Base-by-base conservation (phyloP, 2,888 invertebrate species). In the Anagyrus pseudococci region DNA sequence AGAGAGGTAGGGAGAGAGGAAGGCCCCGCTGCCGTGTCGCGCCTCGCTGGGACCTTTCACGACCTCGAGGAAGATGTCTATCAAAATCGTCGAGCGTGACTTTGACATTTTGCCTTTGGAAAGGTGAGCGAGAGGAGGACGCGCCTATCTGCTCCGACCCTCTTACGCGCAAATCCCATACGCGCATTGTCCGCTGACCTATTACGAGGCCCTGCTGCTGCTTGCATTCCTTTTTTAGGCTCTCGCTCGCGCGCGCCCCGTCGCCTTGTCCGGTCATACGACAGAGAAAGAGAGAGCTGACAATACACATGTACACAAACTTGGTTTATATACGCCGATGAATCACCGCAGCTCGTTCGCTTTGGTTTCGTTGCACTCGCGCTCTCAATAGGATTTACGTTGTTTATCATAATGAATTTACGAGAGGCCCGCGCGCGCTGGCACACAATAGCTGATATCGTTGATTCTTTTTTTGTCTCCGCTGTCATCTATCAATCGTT, bases 61-160 rank as follows among this genome's bases (percentile, higher is more conserved):
- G 62, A 66, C 66, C 66, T 66, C 66, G 53, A 62, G 66, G 66
- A 62, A 66, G 66, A 62, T 66, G 66, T 66, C 66, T 66, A 66
- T 66, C 62, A 66, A 62, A 62, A 62, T 62, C 58, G 54, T 58
- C 58, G 65, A 59, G 66, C 66, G 62, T 66, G 66, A 66, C 62
- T 66, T 66, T 66, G 66, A 62, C 66, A 59, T 66, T 66, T 62
- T 25, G 54, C 46, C 55, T 61, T 50, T 25, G n/a, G n/a, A n/a
- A n/a, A n/a, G n/a, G n/a, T n/a, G 26, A 26, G 49, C 10, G 6
- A 29, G 46, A 33, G n/a, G n/a, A 26, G n/a, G 53, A 20, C 40
- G 29, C 3, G 15, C n/a, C 17, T 19, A 20, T 15, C 19, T 20
- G n/a, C 46, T 44, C 47, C 48, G 29, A 33, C 37, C 53, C 23